phyloP scores from a whole-genome alignment of 2,113 vertebrate genomes.

The Isurus oxyrinchus region DNA sequence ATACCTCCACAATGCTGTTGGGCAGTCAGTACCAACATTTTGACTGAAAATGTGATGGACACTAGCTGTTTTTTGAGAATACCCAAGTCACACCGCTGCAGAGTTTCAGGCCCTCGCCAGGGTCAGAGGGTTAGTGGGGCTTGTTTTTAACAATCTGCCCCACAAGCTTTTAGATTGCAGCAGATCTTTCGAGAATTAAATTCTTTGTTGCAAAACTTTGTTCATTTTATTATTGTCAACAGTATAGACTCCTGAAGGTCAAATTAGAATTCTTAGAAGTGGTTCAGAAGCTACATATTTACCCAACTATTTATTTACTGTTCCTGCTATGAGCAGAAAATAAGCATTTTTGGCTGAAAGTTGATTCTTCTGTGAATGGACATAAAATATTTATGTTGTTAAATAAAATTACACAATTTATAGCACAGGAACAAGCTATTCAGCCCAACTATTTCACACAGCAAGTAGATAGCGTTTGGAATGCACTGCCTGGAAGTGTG shows the following conservation, averaged over 20 bases:
- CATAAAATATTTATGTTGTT: no score
- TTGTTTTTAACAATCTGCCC: no score
- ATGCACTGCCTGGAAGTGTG: no score
- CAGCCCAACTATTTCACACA: background rate
- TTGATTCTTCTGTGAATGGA: background rate
- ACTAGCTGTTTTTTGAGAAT: background rate
- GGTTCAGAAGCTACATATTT: no score
- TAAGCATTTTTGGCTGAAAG: background rate
- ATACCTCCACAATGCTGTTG: background rate
- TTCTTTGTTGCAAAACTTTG: background rate
- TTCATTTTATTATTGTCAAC: background rate
- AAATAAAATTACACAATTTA: background rate
- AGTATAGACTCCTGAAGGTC: background rate
- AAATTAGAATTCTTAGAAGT: background rate
- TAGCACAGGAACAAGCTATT: background rate
- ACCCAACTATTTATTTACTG: background rate
- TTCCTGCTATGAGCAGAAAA: background rate
- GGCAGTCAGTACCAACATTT: background rate
- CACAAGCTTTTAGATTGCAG: background rate
- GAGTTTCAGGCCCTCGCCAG: background rate
- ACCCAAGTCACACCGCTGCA: background rate
- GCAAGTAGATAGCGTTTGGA: no score
- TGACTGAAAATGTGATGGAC: background rate
- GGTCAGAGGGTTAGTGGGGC: background rate
- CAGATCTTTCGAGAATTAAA: background rate